These are phyloP conservation scores for Hestina assimilis DNA, from an alignment of 1,140 invertebrate genomes.

Conservation along the genomic window DNA sequence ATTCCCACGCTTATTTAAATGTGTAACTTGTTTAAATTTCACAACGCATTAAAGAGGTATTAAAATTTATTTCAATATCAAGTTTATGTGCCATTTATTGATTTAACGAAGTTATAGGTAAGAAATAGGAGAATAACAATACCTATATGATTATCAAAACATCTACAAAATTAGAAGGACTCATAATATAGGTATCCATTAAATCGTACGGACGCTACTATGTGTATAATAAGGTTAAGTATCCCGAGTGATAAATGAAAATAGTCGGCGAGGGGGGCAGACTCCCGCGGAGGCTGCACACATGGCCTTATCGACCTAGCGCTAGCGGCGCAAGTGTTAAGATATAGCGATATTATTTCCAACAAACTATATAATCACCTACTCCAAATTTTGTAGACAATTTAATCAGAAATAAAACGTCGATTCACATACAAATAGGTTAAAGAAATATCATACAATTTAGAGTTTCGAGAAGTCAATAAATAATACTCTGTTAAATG, in stretches of 20 bases:
- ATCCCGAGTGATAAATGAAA: slow-evolving; percentile 71
- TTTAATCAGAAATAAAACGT: too few relatives aligned
- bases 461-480: too few relatives aligned
- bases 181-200: neutral
- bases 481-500: too few relatives aligned
- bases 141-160: too few relatives aligned
- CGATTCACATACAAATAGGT: too few relatives aligned
- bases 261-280: slow-evolving; percentile 67
- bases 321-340: slow-evolving; percentile 19
- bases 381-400: too few relatives aligned
- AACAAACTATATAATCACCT: too few relatives aligned
- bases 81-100: slow-evolving; percentile 4
- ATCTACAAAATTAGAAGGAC: neutral
- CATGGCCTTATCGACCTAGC: slow-evolving; percentile 66
- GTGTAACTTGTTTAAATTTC: slow-evolving; percentile 6
- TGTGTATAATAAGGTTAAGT: slow-evolving; percentile 37
- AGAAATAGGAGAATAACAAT: neutral
- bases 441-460: too few relatives aligned
- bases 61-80: neutral
- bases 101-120: neutral
- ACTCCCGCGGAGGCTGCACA: slow-evolving; percentile 70
- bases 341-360: slow-evolving; percentile 14
- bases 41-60: neutral
- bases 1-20: slow-evolving; percentile 27
- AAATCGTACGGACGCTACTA: slow-evolving; percentile 13